A percentile compares a stretch with the other conserved stretches of the same genome.
Conservation (phyloP, 2,888 invertebrate species). For the Mesodorylaimus sp. region DNA sequence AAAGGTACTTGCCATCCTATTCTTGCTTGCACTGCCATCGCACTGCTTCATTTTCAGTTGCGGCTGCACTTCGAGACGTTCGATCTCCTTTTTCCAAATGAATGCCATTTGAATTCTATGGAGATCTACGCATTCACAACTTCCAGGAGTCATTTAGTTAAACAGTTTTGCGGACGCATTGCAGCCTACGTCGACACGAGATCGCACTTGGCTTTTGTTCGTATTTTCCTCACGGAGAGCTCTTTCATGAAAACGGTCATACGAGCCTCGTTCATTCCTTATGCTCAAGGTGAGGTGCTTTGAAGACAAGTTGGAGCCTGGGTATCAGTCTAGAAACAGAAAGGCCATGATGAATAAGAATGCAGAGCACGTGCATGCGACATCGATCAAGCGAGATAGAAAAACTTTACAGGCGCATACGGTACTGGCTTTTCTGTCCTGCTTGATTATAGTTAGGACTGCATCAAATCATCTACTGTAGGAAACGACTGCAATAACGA, state of each 20-base stretch:
- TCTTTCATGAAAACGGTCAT: conserved; percentile 14
- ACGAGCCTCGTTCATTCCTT: conserved; percentile 15
- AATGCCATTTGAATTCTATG: conserved; percentile 23
- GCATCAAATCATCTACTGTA: too few relatives aligned
- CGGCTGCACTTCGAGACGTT: conserved; percentile 22
- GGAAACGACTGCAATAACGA: conserved; percentile 22
- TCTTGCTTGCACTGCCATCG: neutral
- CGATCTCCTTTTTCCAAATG: conserved; percentile 21
- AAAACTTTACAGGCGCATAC: too few relatives aligned
- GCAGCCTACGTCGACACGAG: conserved; percentile 17
- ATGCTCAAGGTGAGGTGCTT: conserved; percentile 13
- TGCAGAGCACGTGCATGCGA: too few relatives aligned
- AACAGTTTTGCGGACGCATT: conserved; percentile 16
- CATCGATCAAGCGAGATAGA: too few relatives aligned
- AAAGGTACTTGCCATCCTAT: neutral
- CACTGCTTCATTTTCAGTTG: conserved; percentile 11
- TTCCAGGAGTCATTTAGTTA: conserved; percentile 12
- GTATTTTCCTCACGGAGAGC: conserved; percentile 13
- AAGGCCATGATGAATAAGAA: too few relatives aligned
- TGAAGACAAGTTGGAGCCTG: neutral
- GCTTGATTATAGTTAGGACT: too few relatives aligned
- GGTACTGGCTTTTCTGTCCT: too few relatives aligned
- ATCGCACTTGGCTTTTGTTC: conserved; percentile 15
- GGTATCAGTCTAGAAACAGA: too few relatives aligned
- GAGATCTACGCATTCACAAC: conserved; percentile 22